Conservation (phyloP, 2,888 invertebrate genomes). For the Craniophora ligustri region DNA sequence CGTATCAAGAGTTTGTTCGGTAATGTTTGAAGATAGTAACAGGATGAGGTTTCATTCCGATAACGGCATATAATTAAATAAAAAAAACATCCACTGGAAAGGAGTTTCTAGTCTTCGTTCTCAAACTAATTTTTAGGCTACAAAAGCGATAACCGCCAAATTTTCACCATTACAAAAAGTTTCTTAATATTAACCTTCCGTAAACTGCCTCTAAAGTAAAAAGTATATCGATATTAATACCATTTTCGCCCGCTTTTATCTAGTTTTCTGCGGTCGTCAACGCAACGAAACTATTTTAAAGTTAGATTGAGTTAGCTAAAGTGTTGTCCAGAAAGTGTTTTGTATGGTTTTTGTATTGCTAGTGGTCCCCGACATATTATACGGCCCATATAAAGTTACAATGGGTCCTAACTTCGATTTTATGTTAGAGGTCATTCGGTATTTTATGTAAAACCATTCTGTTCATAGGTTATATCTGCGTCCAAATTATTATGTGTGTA, state of each 20-base stretch:
- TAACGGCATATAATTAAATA: too few relatives aligned
- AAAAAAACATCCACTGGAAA: too few relatives aligned
- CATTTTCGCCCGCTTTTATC: constrained; percentile 50
- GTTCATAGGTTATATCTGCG: constrained; percentile 21
- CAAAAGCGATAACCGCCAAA: constrained; percentile 37
- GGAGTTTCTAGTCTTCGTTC: too few relatives aligned
- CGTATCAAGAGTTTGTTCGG: too few relatives aligned
- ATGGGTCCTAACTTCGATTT: constrained; percentile 40
- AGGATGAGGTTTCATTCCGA: too few relatives aligned
- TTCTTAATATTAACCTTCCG: constrained; percentile 20
- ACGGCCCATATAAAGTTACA: constrained; percentile 39
- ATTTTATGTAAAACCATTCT: constrained; percentile 41
- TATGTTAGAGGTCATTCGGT: constrained; percentile 39
- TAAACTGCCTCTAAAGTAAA: constrained; percentile 36
- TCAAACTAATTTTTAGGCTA: constrained; percentile 3
- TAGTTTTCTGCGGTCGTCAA: constrained; percentile 53
- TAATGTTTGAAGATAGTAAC: too few relatives aligned
- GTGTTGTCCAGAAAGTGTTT: constrained; percentile 61
- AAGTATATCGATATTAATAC: constrained; percentile 56
- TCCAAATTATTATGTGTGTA: constrained; percentile 32
- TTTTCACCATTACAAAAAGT: constrained; percentile 43
- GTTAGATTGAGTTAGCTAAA: constrained; percentile 76
- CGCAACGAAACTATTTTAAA: constrained; percentile 74
- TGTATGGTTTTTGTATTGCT: constrained; percentile 60
- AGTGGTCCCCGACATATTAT: constrained; percentile 29